Evolutionary conservation across 2,797 vertebrate genomes (phyloP), one percentile per base, ranked within the genome.

Genomic region (Mus minutoides): DNA sequence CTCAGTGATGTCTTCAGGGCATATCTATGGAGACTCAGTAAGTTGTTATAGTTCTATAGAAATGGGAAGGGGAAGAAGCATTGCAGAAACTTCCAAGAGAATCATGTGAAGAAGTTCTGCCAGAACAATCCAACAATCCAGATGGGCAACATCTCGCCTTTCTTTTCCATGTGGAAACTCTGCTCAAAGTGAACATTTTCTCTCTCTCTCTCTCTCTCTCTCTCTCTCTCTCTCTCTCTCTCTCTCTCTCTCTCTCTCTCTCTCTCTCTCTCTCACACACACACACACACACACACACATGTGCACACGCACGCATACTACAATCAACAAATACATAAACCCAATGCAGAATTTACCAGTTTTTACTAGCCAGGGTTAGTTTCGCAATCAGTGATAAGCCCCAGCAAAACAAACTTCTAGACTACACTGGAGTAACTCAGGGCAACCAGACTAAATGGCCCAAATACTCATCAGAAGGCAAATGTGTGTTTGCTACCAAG

Each of bases 141-240:
- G 69, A 80, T 92, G 56, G 62, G 75, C 90, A 92, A 75, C 75
- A 94, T 84, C 86, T 96, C 92, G 34, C 37, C 75, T 90, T 94
- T 92, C 90, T 97, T 93, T 94, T 96, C 90, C 82, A 83, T 93
- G 62, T 83, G 67, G 80, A 92, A 95, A 93, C 52, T 88, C 75
- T 88, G 69, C 80, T 88, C 80, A 86, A 79, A 92, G 64, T 1
- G 31, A 21, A 14, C 22, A 80, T 26, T 10, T 3, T 73, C 37
- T 8, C 69, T 69, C 13, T 67, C 31, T 29, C 12, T 19, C 67
- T 37, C 16, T 69, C 67, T 9, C 67, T 71, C 2, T 21, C 40
- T 43, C 73, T 26, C 40, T 26, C 71, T 11, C 19, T 40, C n/a
- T 73, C n/a, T 22, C n/a, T 37, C 19, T 4, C 19, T 10, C 69